Evolutionary conservation across 2,797 vertebrate species (phyloP), one percentile per base, ranked within the genome.

Genomic region (Pitangus sulphuratus): DNA sequence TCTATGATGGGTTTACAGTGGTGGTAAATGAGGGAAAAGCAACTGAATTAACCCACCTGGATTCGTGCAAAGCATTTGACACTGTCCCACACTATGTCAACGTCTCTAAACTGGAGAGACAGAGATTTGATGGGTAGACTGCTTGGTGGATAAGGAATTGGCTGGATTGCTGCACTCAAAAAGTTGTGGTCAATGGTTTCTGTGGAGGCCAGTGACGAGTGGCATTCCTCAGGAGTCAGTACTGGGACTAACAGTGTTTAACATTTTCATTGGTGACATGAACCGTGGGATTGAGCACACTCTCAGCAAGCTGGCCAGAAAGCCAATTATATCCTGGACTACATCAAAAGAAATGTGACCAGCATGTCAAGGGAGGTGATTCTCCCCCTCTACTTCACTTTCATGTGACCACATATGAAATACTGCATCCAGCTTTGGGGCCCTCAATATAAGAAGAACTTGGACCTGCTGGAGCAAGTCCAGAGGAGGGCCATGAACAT

Each of bases 251-350:
- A 3, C n/a, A 57, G 28, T 26, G n/a, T 39, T 31, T 3, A 51
- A 22, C 3, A 31, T 39, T 77, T 62, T 39, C 0, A 0, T 15
- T 1, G 0, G 1, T 30, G 14, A 21, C 37, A 26, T 14, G 15
- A 39, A 31, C 24, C 58, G 37, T 19, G 30, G n/a, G 39, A 77
- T 35, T 45, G 17, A 31, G 25, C 24, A 64, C 8, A 64, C 1
- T 5, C 16, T 51, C 57, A 45, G 12, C 33, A 58, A 51, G 25
- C 0, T 40, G 51, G 11, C 21, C 50, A 71, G 37, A 71, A 39
- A 64, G 28, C 50, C 6, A 56, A 4, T 30, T n/a, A 44, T 39
- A 50, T 57, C 16, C 20, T 45, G 50, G 16, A 24, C n/a, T 50
- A 11, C 37, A 18, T n/a, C 31, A 48, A 69, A 61, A 45, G 9